These are phyloP conservation scores for Nomada flava DNA, from an alignment of 2,888 invertebrate genomes.

Conservation along the genomic window DNA sequence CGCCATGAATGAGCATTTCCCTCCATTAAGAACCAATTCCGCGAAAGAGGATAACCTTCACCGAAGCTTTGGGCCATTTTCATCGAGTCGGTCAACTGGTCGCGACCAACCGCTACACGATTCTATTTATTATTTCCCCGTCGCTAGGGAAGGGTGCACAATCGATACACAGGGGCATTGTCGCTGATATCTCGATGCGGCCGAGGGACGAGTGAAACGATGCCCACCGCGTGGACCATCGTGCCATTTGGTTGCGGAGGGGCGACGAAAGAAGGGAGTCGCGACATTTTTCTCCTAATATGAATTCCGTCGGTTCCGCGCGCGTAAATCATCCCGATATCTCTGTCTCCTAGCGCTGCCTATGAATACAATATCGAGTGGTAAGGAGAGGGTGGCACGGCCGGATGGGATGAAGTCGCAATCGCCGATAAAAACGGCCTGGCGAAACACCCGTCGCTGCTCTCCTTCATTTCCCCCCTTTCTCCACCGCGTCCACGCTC, in stretches of 20 bases:
- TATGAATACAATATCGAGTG: conserved; percentile 79
- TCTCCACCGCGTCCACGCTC: conserved; percentile 14
- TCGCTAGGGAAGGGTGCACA: conserved; percentile 10
- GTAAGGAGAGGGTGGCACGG: conserved; percentile 47
- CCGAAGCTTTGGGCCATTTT: conserved; percentile 1
- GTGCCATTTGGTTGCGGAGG: conserved; percentile 42
- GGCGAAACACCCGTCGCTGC: conserved; percentile 55
- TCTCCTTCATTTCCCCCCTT: conserved; percentile 52
- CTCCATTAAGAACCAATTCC: conserved; percentile 14
- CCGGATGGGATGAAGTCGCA: conserved; percentile 68
- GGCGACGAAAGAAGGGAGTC: conserved; percentile 14
- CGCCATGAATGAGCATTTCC: background rate
- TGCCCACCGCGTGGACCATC: conserved; percentile 34
- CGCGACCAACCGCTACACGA: conserved; percentile 4
- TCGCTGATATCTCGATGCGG: conserved; percentile 23
- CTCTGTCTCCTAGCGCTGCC: conserved; percentile 74
- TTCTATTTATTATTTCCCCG: conserved; percentile 36
- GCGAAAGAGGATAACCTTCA: background rate
- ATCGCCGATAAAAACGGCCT: conserved; percentile 73
- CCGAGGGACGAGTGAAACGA: conserved; percentile 17
- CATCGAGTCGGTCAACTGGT: conserved; percentile 18
- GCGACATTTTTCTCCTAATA: conserved; percentile 72
- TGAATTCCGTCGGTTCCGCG: conserved; percentile 68
- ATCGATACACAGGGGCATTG: conserved; percentile 34
- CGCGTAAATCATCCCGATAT: conserved; percentile 71